A percentile compares a stretch with the other conserved stretches of the same genome.
These are phyloP conservation scores for Xylocampa areola DNA, from an alignment of 2,888 invertebrate genomes.

Conservation along the genomic window DNA sequence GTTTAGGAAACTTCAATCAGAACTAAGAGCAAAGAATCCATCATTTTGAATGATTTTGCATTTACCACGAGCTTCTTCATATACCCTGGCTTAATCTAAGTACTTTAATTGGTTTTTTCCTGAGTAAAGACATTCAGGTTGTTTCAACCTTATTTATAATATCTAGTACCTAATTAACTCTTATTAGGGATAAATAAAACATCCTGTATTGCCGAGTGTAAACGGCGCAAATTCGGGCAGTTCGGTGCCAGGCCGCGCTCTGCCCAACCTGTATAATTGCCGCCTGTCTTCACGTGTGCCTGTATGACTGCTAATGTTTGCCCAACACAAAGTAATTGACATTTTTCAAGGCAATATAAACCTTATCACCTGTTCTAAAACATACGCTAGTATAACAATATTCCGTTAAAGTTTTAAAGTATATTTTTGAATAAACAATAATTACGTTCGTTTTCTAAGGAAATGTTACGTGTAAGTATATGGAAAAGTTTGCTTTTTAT, in stretches of 20 bases:
- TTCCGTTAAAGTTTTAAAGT: constrained; percentile 1
- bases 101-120: too few species aligned
- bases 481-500: constrained; percentile 46
- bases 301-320: constrained; percentile 68
- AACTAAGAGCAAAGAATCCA: too few species aligned
- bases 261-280: constrained; percentile 83
- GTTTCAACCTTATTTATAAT: too few species aligned
- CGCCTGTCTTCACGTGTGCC: constrained; percentile 78
- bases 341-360: background rate
- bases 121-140: too few species aligned
- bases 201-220: constrained; percentile 68
- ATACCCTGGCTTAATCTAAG: too few species aligned
- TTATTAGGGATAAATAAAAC: constrained; percentile 65
- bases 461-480: constrained; percentile 4
- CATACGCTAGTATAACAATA: constrained; percentile 10
- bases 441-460: background rate
- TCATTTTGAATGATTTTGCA: too few species aligned
- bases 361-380: constrained; percentile 9
- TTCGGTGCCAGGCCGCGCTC: constrained; percentile 83
- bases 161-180: constrained; percentile 32
- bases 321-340: constrained; percentile 34
- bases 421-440: constrained; percentile 6
- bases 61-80: too few species aligned
- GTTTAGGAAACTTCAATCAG: too few species aligned
- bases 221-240: constrained; percentile 83